A percentile compares a stretch with the other conserved stretches of the same genome.
phyloP scores from a whole-genome alignment of 2,113 vertebrate genomes.

The Cnemophilus loriae region DNA sequence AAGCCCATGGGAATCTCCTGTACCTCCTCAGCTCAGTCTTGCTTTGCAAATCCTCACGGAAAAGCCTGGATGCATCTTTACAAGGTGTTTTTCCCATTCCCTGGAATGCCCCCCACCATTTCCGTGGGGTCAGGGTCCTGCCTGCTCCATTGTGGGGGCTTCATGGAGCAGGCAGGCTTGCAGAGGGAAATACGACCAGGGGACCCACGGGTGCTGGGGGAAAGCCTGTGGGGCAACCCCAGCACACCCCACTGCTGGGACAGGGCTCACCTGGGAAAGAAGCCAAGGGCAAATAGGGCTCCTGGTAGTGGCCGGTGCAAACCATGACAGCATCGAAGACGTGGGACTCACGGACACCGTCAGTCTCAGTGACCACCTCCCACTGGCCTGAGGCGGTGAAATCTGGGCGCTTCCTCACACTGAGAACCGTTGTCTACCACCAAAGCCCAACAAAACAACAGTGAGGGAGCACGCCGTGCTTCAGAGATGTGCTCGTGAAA shows the following conservation, averaged over 20 bases:
- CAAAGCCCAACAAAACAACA: background rate
- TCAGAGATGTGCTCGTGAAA: background rate
- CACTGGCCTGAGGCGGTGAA: slow-evolving; percentile 84
- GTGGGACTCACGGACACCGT: slow-evolving; percentile 43
- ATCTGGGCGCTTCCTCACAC: slow-evolving; percentile 70
- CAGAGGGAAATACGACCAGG: background rate
- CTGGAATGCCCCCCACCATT: background rate
- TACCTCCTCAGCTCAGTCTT: background rate
- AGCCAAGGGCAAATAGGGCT: slow-evolving; percentile 73
- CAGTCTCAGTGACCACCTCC: slow-evolving; percentile 77
- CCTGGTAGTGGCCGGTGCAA: slow-evolving; percentile 79
- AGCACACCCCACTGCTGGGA: background rate
- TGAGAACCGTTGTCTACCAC: slow-evolving; percentile 79
- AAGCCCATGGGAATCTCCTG: background rate
- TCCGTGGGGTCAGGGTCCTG: accelerated
- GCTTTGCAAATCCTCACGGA: background rate
- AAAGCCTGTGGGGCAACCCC: background rate
- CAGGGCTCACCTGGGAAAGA: slow-evolving; percentile 80
- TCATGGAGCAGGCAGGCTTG: background rate
- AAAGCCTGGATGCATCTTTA: background rate
- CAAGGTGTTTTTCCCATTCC: background rate
- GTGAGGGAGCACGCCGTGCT: accelerated
- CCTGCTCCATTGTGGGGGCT: background rate
- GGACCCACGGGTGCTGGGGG: background rate
- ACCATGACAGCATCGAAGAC: slow-evolving; percentile 87